Percentiles rank a stretch among this genome's conserved stretches.
These are phyloP conservation scores for Napeogenes inachia DNA, from an alignment of 2,888 invertebrate genomes.

Conservation along the genomic window DNA sequence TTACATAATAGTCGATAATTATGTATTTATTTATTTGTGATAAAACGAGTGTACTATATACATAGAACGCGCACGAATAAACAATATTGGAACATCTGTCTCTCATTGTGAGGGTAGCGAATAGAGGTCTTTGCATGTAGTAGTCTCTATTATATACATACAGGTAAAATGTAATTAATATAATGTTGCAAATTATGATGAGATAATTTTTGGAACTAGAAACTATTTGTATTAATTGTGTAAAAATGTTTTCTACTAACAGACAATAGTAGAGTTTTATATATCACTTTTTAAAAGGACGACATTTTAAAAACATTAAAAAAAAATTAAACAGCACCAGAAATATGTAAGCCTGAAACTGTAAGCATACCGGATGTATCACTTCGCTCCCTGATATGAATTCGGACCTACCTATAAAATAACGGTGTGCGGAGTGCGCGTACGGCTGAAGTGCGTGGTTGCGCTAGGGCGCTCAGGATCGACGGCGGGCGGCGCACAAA, in stretches of 20 bases:
- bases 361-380: slow-evolving; percentile 47
- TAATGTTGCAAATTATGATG: not conserved
- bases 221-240: no score
- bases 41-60: slow-evolving; percentile 8
- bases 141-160: slow-evolving; percentile 16
- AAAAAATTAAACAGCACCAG: slow-evolving; percentile 10
- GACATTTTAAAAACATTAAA: not conserved
- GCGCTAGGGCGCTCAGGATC: slow-evolving; percentile 55
- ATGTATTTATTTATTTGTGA: not conserved
- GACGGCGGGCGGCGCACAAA: slow-evolving; percentile 62
- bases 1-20: not conserved
- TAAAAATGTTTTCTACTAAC: no score
- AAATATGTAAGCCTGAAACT: slow-evolving; percentile 18
- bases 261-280: no score
- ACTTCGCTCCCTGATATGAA: slow-evolving; percentile 45
- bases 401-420: slow-evolving; percentile 61
- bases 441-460: slow-evolving; percentile 57
- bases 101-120: slow-evolving; percentile 20
- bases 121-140: slow-evolving; percentile 17
- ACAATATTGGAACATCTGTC: slow-evolving; percentile 21
- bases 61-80: slow-evolving; percentile 12
- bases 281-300: no score
- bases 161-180: not conserved
- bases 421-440: slow-evolving; percentile 54
- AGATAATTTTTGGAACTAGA: not conserved